phyloP scores from a whole-genome alignment of 2,113 vertebrate genomes.

The Cheilinus undulatus region DNA sequence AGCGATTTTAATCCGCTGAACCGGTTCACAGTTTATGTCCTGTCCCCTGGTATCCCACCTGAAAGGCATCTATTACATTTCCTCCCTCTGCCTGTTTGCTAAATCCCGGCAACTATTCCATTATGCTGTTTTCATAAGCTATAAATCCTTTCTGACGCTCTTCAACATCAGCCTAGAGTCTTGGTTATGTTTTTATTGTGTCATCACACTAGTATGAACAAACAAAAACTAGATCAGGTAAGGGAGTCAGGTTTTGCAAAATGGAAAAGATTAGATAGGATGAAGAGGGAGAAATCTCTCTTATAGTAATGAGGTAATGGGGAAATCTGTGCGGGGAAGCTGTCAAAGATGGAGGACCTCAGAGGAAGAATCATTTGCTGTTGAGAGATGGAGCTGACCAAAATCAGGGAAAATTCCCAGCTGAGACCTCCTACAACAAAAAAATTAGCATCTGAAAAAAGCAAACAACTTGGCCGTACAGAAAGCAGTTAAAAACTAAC shows the following conservation, averaged over 20 bases:
- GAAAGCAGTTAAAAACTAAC: constrained; percentile 53
- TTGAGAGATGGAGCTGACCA: constrained; percentile 26
- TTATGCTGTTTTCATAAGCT: constrained; percentile 27
- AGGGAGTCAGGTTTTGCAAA: constrained; percentile 13
- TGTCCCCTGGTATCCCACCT: constrained; percentile 31
- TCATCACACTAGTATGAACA: constrained; percentile 24
- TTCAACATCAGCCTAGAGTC: not conserved
- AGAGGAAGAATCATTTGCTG: constrained; percentile 38
- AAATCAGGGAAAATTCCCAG: constrained; percentile 36
- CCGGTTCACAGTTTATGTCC: constrained; percentile 27
- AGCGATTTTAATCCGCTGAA: constrained; percentile 10
- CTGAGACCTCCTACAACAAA: constrained; percentile 42
- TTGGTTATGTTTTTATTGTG: constrained; percentile 20
- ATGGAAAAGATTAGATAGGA: constrained; percentile 13
- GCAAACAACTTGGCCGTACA: constrained; percentile 44
- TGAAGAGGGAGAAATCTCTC: constrained; percentile 17
- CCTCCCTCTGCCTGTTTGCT: constrained; percentile 7
- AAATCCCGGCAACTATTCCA: constrained; percentile 29
- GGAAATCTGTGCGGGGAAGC: constrained; percentile 41
- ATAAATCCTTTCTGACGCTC: constrained; percentile 16
- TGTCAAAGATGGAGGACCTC: constrained; percentile 35
- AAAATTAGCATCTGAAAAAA: constrained; percentile 48
- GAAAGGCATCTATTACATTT: constrained; percentile 51
- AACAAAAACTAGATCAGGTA: constrained; percentile 5
- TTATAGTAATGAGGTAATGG: constrained; percentile 49